Conservation (phyloP, 92 coral and sea anemone species). For the Meandrina meandrites region DNA sequence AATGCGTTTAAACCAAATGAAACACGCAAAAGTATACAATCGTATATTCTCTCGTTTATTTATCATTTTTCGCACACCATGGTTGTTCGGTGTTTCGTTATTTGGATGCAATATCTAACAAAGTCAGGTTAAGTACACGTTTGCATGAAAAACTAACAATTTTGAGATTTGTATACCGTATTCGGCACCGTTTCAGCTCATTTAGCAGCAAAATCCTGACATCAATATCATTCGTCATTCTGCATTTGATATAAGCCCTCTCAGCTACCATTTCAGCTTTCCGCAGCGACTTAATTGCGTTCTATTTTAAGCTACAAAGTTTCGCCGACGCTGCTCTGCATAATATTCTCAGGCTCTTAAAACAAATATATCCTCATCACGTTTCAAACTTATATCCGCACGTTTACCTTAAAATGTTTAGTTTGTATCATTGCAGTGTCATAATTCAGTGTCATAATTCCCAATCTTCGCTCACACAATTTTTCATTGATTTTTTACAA, state of each 20-base stretch:
- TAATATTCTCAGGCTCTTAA: neutral
- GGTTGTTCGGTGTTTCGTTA: neutral
- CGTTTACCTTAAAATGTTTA: neutral
- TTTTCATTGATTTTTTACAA: neutral
- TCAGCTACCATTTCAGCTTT: neutral
- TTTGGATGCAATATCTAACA: too few relatives aligned
- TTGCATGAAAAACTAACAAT: neutral
- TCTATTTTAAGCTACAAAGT: slow-evolving; percentile 18
- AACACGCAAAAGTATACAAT: neutral
- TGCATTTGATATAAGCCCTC: neutral
- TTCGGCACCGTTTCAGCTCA: neutral
- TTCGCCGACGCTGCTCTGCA: neutral
- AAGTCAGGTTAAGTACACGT: neutral
- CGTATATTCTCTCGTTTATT: neutral
- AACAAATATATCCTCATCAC: neutral
- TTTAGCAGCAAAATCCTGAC: neutral
- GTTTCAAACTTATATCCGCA: neutral
- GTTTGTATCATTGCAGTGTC: neutral
- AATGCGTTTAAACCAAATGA: neutral
- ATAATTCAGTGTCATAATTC: neutral
- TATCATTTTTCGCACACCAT: neutral
- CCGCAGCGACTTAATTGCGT: neutral
- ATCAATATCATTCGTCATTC: neutral
- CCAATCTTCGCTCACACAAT: neutral
- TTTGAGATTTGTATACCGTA: neutral